These are phyloP conservation scores for Procapra przewalskii DNA, from an alignment of 2,113 vertebrate species.

Conservation along the genomic window DNA sequence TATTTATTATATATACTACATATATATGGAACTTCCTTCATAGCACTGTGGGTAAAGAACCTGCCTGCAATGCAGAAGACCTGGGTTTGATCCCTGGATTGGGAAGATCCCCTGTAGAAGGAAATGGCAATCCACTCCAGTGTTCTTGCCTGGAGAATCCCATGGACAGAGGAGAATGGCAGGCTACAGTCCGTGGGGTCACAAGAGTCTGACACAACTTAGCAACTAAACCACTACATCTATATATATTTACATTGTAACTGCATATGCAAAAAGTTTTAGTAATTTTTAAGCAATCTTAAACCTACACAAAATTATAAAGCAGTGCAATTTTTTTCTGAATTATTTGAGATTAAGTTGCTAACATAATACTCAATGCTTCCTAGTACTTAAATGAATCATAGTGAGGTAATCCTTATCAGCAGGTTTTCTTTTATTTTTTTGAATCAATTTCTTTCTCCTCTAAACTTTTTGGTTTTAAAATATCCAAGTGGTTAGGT, in stretches of 20 bases:
- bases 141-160: background rate
- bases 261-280: conserved; percentile 3
- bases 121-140: background rate
- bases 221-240: background rate
- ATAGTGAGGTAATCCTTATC: background rate
- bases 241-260: background rate
- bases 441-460: background rate
- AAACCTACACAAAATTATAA: background rate
- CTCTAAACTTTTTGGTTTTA: background rate
- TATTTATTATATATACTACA: background rate
- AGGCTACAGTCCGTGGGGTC: background rate
- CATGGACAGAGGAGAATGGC: background rate
- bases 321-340: background rate
- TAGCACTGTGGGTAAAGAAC: background rate
- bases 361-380: background rate
- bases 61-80: background rate
- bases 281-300: background rate
- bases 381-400: background rate
- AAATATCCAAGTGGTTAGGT: background rate
- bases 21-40: background rate
- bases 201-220: background rate
- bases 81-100: background rate
- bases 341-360: background rate
- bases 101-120: background rate
- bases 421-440: background rate